These are phyloP conservation scores for Xestia xanthographa DNA, from an alignment of 2,888 invertebrate genomes.

Conservation along the genomic window DNA sequence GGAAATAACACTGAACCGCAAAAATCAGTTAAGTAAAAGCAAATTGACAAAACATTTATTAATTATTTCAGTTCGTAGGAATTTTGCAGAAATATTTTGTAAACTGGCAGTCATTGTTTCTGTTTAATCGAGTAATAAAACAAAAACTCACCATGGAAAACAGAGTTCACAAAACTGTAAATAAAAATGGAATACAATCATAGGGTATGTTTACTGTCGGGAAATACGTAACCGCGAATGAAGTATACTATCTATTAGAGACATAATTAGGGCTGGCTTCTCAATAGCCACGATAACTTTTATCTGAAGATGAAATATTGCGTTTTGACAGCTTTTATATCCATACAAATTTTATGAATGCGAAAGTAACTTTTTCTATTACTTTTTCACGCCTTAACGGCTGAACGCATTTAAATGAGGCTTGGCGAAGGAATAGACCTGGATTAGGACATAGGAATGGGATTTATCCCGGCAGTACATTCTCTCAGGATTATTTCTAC, in stretches of 20 bases:
- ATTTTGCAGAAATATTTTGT: background rate
- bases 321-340: background rate
- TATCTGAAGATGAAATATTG: background rate
- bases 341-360: background rate
- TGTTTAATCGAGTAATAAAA: background rate
- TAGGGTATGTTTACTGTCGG: background rate
- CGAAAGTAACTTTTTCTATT: background rate
- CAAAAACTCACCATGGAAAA: background rate
- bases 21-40: slow-evolving; percentile 1
- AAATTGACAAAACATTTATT: background rate
- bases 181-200: background rate
- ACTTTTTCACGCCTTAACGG: background rate
- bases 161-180: background rate
- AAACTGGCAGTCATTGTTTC: background rate
- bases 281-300: background rate
- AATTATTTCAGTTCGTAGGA: background rate
- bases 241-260: background rate
- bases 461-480: background rate
- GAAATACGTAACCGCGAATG: background rate
- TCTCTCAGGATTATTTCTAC: background rate
- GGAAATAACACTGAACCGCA: background rate
- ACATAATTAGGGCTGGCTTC: background rate
- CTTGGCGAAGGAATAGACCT: no score
- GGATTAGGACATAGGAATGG: background rate
- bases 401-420: background rate